A percentile compares a stretch with the other conserved stretches of the same genome.
These are phyloP conservation scores for Nettapus auritus DNA, from an alignment of 2,113 vertebrate genomes.

Conservation along the genomic window DNA sequence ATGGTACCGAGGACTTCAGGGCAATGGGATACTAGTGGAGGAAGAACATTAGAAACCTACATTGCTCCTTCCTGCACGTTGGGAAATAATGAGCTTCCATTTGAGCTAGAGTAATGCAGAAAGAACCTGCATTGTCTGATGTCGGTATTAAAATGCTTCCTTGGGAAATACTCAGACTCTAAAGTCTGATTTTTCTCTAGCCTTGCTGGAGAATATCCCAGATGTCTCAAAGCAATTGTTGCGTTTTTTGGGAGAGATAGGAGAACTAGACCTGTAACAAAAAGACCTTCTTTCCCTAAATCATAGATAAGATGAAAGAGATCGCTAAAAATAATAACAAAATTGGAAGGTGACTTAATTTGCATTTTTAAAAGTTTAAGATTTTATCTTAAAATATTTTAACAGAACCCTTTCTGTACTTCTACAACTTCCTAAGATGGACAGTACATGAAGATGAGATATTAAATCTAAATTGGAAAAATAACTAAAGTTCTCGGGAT, in stretches of 20 bases:
- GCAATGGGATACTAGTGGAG: not conserved
- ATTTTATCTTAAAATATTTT: not conserved
- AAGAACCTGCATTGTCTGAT: not conserved
- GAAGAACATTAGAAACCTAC: not conserved
- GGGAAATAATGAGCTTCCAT: not conserved
- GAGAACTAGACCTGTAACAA: not conserved
- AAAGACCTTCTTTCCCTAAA: not conserved
- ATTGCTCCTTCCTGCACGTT: not conserved
- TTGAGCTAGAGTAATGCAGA: not conserved
- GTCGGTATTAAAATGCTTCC: not conserved
- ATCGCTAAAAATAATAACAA: not conserved
- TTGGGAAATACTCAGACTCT: not conserved
- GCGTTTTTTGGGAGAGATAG: not conserved
- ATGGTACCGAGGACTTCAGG: not conserved
- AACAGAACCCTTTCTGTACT: not conserved
- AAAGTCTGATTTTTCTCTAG: not conserved
- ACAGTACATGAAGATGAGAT: not conserved
- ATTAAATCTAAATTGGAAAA: constrained; percentile 6
- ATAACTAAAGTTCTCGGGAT: not conserved
- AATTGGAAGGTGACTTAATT: not conserved
- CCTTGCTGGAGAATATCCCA: not conserved
- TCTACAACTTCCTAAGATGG: not conserved
- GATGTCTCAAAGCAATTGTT: not conserved
- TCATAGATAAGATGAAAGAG: not conserved
- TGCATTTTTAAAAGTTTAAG: not conserved